Conservation (phyloP, 2,113 vertebrate species). For the Erythrocebus patas region DNA sequence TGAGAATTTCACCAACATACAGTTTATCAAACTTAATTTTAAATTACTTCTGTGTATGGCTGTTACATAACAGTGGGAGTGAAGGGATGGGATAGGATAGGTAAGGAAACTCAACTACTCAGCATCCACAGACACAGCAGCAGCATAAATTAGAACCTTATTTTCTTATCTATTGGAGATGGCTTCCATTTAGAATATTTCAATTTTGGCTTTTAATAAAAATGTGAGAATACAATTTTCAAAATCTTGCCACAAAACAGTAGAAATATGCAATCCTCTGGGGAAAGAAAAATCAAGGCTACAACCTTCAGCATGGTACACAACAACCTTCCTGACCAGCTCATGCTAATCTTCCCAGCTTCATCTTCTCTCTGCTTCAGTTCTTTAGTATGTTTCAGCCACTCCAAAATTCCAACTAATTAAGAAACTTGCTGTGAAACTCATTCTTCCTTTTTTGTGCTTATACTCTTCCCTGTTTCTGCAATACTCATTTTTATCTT, state of each 20-base stretch:
- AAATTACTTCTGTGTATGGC: background rate
- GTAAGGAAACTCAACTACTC: background rate
- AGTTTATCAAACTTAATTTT: background rate
- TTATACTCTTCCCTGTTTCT: background rate
- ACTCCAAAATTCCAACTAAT: background rate
- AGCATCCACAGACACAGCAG: background rate
- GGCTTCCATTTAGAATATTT: background rate
- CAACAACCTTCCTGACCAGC: too few species aligned
- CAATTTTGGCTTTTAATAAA: background rate
- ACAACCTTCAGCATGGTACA: background rate
- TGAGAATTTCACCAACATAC: background rate
- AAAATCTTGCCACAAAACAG: background rate
- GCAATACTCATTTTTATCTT: background rate
- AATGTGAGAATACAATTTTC: background rate
- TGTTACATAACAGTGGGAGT: background rate
- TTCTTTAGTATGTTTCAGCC: background rate
- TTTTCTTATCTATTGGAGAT: background rate
- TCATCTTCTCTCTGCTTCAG: background rate
- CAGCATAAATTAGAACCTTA: background rate
- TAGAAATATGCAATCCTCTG: background rate
- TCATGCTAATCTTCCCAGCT: background rate
- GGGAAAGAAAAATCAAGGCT: background rate
- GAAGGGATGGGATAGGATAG: background rate
- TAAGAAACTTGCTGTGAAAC: background rate
- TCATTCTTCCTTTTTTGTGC: background rate